phyloP scores from a whole-genome alignment of 2,888 invertebrate genomes.

The Microplitis manilae region DNA sequence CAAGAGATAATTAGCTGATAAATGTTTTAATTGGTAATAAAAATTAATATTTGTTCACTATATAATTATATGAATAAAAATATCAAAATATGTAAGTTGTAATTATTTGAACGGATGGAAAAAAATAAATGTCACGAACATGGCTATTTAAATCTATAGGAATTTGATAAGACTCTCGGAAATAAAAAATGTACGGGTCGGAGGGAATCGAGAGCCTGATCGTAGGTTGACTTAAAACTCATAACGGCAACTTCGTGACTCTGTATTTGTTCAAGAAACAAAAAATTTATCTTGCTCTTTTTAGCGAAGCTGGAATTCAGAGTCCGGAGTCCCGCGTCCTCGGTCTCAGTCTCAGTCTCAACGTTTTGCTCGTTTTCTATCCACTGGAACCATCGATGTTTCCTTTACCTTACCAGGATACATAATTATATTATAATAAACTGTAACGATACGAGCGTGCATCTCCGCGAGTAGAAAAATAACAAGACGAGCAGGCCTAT shows the following conservation, averaged over 20 bases:
- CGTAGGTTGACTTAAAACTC: conserved; percentile 52
- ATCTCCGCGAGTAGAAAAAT: conserved; percentile 16
- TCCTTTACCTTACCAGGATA: conserved; percentile 60
- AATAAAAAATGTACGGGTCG: background rate
- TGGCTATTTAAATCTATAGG: background rate
- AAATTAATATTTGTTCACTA: background rate
- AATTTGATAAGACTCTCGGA: background rate
- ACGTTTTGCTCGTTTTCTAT: conserved; percentile 50
- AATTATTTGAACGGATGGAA: background rate
- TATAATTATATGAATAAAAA: background rate
- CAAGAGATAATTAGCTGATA: background rate
- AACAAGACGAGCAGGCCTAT: conserved; percentile 17
- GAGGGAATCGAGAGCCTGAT: conserved; percentile 50
- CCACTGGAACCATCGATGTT: conserved; percentile 60
- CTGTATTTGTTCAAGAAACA: conserved; percentile 67
- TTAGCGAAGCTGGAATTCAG: background rate
- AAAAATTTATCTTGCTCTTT: conserved; percentile 33
- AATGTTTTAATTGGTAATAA: background rate
- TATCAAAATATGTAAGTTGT: background rate
- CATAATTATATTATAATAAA: conserved; percentile 72
- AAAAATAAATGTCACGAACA: conserved; percentile 1
- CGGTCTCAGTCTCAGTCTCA: background rate
- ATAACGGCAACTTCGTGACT: conserved; percentile 67
- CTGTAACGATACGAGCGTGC: conserved; percentile 66
- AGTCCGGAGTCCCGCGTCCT: background rate